Percentiles rank a stretch among this genome's conserved stretches.
These are phyloP conservation scores for Cottus gobio DNA, from an alignment of 2,113 vertebrate genomes.

Conservation along the genomic window DNA sequence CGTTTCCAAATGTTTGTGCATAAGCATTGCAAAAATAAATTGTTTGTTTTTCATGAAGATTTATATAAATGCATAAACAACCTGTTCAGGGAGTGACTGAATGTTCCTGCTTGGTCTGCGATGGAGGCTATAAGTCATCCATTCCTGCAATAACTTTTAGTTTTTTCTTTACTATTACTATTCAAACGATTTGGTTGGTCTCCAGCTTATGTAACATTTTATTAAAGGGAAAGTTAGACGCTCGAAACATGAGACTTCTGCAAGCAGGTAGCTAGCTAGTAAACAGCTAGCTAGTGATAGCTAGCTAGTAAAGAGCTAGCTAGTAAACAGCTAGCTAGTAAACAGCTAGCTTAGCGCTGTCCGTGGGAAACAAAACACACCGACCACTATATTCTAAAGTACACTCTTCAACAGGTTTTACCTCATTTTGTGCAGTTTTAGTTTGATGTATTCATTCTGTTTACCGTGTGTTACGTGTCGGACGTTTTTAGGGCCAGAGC, in stretches of 20 bases:
- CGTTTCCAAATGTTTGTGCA: no score
- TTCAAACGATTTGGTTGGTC: neutral
- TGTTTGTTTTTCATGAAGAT: neutral
- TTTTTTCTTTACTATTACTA: no score
- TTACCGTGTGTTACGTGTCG: neutral
- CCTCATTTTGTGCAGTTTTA: neutral
- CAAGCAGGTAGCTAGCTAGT: neutral
- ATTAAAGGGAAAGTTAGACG: neutral
- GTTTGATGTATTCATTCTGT: neutral
- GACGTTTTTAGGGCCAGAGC: neutral
- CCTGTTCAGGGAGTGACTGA: neutral
- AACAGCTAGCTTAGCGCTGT: neutral
- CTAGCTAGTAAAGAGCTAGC: no score
- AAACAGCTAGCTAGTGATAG: neutral
- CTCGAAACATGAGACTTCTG: neutral
- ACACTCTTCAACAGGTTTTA: neutral
- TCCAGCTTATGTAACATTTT: neutral
- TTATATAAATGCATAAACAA: neutral
- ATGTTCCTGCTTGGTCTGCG: neutral
- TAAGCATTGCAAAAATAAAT: no score
- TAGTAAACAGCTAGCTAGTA: neutral
- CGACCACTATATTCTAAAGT: neutral
- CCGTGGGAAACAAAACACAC: neutral
- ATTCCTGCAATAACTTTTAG: neutral
- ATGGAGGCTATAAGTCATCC: neutral